Conservation (phyloP, 2,797 vertebrate genomes). For the Galago senegalensis region DNA sequence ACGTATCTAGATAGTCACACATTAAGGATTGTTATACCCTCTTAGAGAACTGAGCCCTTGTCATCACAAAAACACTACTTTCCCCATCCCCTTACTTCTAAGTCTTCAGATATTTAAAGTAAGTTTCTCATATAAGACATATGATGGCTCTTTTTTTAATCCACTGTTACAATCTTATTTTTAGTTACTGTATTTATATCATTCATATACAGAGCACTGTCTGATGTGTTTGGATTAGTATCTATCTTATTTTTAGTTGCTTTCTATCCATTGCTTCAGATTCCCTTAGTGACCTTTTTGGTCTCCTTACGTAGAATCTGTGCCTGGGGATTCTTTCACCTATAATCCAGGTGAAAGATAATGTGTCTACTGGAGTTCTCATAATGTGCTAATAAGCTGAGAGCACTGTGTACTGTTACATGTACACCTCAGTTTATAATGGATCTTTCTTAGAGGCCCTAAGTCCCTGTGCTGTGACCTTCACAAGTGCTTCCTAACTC, state of each 20-base stretch:
- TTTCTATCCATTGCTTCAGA: neutral
- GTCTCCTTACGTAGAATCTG: neutral
- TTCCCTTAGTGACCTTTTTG: neutral
- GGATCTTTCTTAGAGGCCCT: neutral
- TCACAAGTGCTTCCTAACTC: neutral
- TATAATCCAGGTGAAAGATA: neutral
- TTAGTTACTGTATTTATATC: neutral
- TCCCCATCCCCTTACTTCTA: neutral
- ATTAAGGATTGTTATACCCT: no score
- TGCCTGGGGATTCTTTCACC: neutral
- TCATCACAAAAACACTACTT: neutral
- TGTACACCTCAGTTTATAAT: neutral
- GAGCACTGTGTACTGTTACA: neutral
- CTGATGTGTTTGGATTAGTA: neutral
- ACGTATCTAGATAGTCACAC: neutral
- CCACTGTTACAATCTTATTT: neutral
- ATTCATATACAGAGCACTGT: neutral
- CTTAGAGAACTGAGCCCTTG: no score
- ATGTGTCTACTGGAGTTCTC: neutral
- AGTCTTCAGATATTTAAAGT: neutral
- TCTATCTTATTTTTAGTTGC: neutral
- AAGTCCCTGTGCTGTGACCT: neutral
- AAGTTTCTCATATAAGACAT: neutral
- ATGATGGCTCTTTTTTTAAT: neutral
- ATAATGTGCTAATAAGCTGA: no score